phyloP scores from a whole-genome alignment of 2,888 invertebrate species.

The Alentia gelatinosa region DNA sequence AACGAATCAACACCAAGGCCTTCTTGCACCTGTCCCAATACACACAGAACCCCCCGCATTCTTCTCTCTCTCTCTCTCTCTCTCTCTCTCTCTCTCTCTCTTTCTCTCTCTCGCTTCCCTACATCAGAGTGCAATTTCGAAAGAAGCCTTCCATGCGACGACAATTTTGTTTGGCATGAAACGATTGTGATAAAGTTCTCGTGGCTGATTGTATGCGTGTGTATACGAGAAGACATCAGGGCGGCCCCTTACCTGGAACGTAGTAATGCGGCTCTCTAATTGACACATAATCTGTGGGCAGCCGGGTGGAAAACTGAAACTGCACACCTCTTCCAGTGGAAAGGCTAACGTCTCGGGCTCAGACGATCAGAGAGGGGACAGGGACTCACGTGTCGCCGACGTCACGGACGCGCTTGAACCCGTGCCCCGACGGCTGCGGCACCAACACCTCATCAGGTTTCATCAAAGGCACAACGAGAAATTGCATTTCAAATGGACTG shows the following conservation, averaged over 20 bases:
- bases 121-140: no score
- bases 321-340: not conserved
- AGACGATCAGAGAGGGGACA: not conserved
- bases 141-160: no score
- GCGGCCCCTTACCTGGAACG: not conserved
- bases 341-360: not conserved
- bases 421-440: not conserved
- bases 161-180: no score
- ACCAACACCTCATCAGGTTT: not conserved
- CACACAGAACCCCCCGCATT: not conserved
- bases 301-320: not conserved
- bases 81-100: not conserved
- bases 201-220: no score
- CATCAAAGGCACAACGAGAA: not conserved
- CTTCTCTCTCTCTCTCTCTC: not conserved
- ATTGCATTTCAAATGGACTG: not conserved
- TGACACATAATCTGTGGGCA: not conserved
- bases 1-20: not conserved
- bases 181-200: no score
- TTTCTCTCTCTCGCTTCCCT: not conserved
- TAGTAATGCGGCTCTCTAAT: not conserved
- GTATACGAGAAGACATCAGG: not conserved
- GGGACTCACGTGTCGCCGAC: not conserved
- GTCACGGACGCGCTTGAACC: not conserved
- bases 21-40: not conserved